Base-by-base conservation (phyloP, 2,797 vertebrate genomes). In the Anguilla pacifica region DNA sequence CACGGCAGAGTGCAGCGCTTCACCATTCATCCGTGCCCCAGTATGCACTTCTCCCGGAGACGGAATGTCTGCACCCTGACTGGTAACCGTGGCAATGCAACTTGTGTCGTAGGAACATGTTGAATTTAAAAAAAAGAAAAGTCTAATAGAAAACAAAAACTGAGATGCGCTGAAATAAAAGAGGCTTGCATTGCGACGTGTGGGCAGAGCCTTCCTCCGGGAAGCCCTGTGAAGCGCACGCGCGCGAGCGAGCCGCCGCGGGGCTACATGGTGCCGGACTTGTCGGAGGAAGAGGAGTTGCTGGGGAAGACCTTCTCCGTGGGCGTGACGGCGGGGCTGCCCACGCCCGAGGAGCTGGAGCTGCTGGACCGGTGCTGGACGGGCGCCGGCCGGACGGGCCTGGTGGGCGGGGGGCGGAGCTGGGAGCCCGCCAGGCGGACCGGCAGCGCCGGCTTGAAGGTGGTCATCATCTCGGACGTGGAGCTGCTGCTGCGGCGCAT, bases 401-500 rank as follows among this genome's bases (percentile, higher is more conserved):
- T 95, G 95, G 97, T 94, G 0, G 98, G 96, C 0, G 98, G 98
- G 0, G 98, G 98, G 89, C 98, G 97, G 67, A 99, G 96, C 95
- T 99, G 98, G 28, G 98, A 94, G 0, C 98, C 97, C 0, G 94
- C 97, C 93, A 99, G 94, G 53, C 98, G 96, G 57, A 97, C 97
- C 0, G 98, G 98, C 55, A 99, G 96, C 0, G 97, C 96, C 0
- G 98, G 98, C 92, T 99, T 99, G 93, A 99, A 99, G 83, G 98
- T 99, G 93, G 96, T 98, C 98, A 99, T 97, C 98, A 99, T 98
- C 94, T 99, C 98, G 0, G 97, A 94, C 89, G 96, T 98, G 90
- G 98, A 98, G 94, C 98, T 98, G 96, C 97, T 98, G 94, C 98
- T 98, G 91, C 98, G 97, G 51, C 98, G 96, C 97, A 99, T 97